phyloP scores from a whole-genome alignment of 1,140 invertebrate genomes.

The Pseudachorutes palmiensis region DNA sequence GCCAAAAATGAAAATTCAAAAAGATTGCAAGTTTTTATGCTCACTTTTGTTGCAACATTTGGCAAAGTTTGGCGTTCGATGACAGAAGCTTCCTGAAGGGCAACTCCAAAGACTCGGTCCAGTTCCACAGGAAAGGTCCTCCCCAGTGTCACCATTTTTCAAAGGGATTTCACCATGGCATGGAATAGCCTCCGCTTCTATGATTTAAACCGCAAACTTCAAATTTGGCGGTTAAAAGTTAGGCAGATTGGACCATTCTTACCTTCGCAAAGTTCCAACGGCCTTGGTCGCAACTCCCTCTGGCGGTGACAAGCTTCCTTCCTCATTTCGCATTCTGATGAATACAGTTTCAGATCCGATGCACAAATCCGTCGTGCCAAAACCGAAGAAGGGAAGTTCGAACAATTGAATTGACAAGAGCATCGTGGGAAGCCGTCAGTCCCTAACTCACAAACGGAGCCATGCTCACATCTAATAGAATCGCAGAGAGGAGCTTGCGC shows the following conservation, averaged over 20 bases:
- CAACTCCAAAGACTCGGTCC: slow-evolving; percentile 59
- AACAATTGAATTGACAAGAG: slow-evolving; percentile 52
- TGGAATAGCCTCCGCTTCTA: slow-evolving; percentile 73
- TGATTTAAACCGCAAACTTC: too few relatives aligned
- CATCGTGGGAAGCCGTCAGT: slow-evolving; percentile 65
- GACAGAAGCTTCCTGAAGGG: slow-evolving; percentile 71
- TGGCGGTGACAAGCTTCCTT: slow-evolving; percentile 76
- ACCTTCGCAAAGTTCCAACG: slow-evolving; percentile 76
- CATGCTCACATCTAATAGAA: slow-evolving; percentile 72
- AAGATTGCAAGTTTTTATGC: not conserved
- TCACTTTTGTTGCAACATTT: slow-evolving; percentile 72
- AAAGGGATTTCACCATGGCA: slow-evolving; percentile 75
- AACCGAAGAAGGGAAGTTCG: slow-evolving; percentile 4
- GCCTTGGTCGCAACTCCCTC: slow-evolving; percentile 65
- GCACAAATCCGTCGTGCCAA: slow-evolving; percentile 60
- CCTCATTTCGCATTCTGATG: slow-evolving; percentile 74
- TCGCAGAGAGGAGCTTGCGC: slow-evolving; percentile 48
- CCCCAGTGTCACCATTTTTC: slow-evolving; percentile 57
- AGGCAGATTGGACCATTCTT: too few relatives aligned
- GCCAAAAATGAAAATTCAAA: too few relatives aligned
- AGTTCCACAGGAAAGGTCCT: slow-evolving; percentile 77
- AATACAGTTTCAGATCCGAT: slow-evolving; percentile 69
- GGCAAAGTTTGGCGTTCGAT: slow-evolving; percentile 68
- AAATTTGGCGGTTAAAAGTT: too few relatives aligned
- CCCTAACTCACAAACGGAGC: slow-evolving; percentile 69